Percentiles rank a stretch among this genome's conserved stretches.
Evolutionary conservation across 2,113 vertebrate genomes (phyloP).

Genomic region (Sigmodon hispidus): DNA sequence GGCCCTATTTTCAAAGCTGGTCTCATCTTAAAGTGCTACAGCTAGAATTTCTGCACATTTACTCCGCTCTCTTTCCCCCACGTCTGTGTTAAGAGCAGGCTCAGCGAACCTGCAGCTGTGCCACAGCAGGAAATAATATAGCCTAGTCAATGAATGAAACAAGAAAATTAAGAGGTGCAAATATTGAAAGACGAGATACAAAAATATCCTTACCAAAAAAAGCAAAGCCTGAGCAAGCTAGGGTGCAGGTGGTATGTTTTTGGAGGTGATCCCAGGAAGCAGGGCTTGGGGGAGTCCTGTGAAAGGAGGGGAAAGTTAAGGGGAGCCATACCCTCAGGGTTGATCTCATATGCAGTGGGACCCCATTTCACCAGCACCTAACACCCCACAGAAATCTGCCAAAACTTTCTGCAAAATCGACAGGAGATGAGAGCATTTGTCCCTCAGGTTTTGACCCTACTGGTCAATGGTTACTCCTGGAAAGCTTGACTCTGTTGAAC

Average conservation of each 20-base stretch:
- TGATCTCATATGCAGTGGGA: neutral
- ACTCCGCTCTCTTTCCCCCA: neutral
- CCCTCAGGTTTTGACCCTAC: neutral
- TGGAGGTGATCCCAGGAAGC: neutral
- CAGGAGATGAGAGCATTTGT: neutral
- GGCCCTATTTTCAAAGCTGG: conserved; percentile 3
- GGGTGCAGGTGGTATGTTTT: neutral
- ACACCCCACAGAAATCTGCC: neutral
- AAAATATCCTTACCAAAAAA: conserved; percentile 34
- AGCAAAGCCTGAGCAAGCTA: neutral
- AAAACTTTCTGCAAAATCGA: neutral
- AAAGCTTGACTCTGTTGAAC: neutral
- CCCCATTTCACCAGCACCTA: neutral
- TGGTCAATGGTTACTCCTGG: neutral
- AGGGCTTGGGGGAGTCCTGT: neutral
- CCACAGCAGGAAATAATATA: neutral
- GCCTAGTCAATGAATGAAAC: conserved; percentile 8
- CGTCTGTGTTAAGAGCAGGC: neutral
- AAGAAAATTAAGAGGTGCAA: neutral
- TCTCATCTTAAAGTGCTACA: neutral
- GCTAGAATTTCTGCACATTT: neutral
- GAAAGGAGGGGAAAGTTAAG: neutral
- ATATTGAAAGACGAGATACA: neutral
- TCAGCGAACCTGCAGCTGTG: neutral
- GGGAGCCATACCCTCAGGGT: neutral